Percentiles rank a stretch among this genome's conserved stretches.
phyloP scores from a whole-genome alignment of 2,888 invertebrate species.

The Diplolepis rosae region DNA sequence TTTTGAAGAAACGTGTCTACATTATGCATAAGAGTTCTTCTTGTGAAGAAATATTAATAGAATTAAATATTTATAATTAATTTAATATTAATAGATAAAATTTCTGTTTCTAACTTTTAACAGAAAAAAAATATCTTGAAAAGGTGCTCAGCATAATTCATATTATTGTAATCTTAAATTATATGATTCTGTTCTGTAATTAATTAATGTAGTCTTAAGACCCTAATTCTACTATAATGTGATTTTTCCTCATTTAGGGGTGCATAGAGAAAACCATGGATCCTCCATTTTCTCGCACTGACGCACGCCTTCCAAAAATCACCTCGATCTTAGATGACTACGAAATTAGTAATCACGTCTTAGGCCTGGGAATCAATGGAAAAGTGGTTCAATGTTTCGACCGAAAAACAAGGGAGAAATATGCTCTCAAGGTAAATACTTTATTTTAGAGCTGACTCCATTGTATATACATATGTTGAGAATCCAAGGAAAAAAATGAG shows the following conservation, averaged over 20 bases:
- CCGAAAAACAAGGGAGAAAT: slow-evolving; percentile 84
- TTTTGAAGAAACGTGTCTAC: too few relatives aligned
- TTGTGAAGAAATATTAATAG: too few relatives aligned
- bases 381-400: slow-evolving; percentile 97
- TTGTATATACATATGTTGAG: not conserved
- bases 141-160: too few relatives aligned
- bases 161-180: not conserved
- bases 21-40: too few relatives aligned
- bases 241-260: not conserved
- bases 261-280: not conserved
- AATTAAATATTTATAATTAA: too few relatives aligned
- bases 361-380: slow-evolving; percentile 98
- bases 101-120: too few relatives aligned
- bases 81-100: too few relatives aligned
- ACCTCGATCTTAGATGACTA: slow-evolving; percentile 27
- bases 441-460: slow-evolving; percentile 27
- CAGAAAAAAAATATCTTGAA: too few relatives aligned
- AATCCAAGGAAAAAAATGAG: not conserved
- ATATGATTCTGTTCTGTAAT: not conserved
- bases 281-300: slow-evolving; percentile 17
- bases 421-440: slow-evolving; percentile 88
- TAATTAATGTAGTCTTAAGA: not conserved
- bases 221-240: not conserved
- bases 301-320: slow-evolving; percentile 18
- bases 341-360: slow-evolving; percentile 76